These are phyloP conservation scores for Eremobia ochroleuca DNA, from an alignment of 2,888 invertebrate species.

Conservation along the genomic window DNA sequence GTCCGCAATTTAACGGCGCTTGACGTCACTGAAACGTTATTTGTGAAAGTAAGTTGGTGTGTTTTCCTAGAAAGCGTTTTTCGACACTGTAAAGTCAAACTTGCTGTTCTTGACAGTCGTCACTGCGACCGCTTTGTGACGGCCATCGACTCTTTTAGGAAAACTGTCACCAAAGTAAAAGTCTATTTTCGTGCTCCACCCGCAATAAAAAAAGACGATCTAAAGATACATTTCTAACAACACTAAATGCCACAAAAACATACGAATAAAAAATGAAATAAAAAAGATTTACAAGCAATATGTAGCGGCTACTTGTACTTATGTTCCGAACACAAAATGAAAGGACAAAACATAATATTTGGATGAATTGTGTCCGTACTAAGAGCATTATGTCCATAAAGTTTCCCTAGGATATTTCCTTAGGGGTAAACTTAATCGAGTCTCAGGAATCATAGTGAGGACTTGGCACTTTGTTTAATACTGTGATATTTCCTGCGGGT, in stretches of 20 bases:
- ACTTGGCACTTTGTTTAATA: conserved; percentile 18
- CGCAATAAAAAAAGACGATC: background rate
- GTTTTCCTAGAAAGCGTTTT: background rate
- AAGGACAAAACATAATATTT: conserved; percentile 53
- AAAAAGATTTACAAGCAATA: conserved; percentile 60
- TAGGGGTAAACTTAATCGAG: conserved; percentile 53
- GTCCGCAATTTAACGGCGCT: background rate
- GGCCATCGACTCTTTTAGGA: background rate
- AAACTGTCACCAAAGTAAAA: background rate
- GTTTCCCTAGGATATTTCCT: conserved; percentile 57
- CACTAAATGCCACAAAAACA: conserved; percentile 8
- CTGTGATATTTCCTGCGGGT: conserved; percentile 3
- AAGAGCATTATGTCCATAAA: conserved; percentile 59
- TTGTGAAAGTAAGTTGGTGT: background rate
- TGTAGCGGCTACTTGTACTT: conserved; percentile 49
- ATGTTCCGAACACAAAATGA: conserved; percentile 48
- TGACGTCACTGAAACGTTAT: background rate
- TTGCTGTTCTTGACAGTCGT: too few relatives aligned
- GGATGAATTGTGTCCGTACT: conserved; percentile 47
- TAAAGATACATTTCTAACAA: background rate
- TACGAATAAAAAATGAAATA: conserved; percentile 43
- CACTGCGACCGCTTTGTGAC: background rate
- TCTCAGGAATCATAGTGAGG: conserved; percentile 36
- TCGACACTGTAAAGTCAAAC: background rate
- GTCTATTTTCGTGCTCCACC: background rate